Evolutionary conservation across 2,888 invertebrate species (phyloP).

Genomic region (Tuberolachnus salignus): DNA sequence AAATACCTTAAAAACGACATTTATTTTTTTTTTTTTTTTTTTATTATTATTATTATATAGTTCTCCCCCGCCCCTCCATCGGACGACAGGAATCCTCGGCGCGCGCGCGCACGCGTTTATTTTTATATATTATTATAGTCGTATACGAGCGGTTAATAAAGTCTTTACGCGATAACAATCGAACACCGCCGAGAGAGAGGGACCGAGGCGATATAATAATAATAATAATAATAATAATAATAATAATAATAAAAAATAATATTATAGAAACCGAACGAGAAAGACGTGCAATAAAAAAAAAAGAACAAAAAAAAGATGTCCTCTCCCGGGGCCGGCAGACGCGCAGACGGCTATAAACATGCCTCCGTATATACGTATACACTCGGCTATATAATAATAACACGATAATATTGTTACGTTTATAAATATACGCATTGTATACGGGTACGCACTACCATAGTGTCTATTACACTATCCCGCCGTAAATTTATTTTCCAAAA

Average conservation of each 20-base stretch:
- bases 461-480: constrained; percentile 13
- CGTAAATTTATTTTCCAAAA: constrained; percentile 51
- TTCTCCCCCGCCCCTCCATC: no score
- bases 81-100: constrained; percentile 46
- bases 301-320: constrained; percentile 3
- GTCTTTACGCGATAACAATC: constrained; percentile 53
- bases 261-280: no score
- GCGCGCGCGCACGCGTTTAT: no score
- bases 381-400: neutral
- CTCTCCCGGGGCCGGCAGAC: constrained; percentile 20
- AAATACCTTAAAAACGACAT: constrained; percentile 56
- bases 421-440: neutral
- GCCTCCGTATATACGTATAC: constrained; percentile 11
- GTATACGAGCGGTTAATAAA: constrained; percentile 53
- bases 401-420: no score
- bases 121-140: no score
- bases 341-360: constrained; percentile 54
- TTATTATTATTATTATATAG: no score
- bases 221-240: no score
- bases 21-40: no score
- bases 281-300: neutral
- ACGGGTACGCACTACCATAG: neutral
- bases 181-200: neutral
- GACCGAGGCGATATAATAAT: neutral
- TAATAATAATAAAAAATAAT: no score